Conservation (phyloP, 2,888 invertebrate genomes). For the Mesoligia furuncula region DNA sequence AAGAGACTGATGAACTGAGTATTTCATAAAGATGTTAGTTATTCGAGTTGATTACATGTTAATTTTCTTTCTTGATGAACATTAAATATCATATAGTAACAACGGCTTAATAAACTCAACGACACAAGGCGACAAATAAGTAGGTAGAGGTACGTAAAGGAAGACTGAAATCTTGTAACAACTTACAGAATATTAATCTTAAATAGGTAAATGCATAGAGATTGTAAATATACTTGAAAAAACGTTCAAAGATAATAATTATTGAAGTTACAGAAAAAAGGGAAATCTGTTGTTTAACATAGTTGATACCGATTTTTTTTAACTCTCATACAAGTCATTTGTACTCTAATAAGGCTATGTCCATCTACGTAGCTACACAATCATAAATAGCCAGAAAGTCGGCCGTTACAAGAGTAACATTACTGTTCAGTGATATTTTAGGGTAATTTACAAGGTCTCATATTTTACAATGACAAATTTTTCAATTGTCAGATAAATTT, state of each 20-base stretch:
- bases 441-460: conserved; percentile 42
- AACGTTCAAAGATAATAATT: conserved; percentile 31
- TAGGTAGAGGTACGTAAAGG: conserved; percentile 61
- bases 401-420: conserved; percentile 20
- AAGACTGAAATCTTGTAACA: conserved; percentile 72
- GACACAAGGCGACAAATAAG: conserved; percentile 29
- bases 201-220: conserved; percentile 68
- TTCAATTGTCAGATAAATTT: not conserved
- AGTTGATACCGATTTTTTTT: conserved; percentile 23
- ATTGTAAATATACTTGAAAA: conserved; percentile 49
- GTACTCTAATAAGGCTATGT: conserved; percentile 43
- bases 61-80: conserved; percentile 36
- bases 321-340: conserved; percentile 41
- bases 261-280: conserved; percentile 20
- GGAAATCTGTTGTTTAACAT: conserved; percentile 4
- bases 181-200: conserved; percentile 68
- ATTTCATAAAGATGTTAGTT: conserved; percentile 55
- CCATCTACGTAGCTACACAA: conserved; percentile 28
- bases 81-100: conserved; percentile 40
- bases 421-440: conserved; percentile 30
- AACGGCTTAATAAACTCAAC: conserved; percentile 55
- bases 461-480: conserved; percentile 21
- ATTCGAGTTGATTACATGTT: conserved; percentile 52
- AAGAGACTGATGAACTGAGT: conserved; percentile 54
- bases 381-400: conserved; percentile 4